phyloP scores from a whole-genome alignment of 2,113 vertebrate genomes.

The Todiramphus chloris region DNA sequence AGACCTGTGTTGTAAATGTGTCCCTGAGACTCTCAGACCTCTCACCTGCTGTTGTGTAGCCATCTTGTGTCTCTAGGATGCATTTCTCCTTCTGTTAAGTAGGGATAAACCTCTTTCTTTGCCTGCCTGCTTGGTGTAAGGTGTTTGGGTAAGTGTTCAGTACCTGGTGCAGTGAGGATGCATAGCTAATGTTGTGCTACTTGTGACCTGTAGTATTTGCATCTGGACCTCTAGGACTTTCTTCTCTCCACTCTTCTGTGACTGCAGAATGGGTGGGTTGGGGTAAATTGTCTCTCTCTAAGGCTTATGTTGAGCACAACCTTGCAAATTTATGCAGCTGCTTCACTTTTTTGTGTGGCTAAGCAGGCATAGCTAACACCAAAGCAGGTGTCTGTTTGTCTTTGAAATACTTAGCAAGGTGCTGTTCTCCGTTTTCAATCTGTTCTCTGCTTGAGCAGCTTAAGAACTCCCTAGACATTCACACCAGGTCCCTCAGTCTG shows the following conservation, averaged over 20 bases:
- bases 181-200: fast-evolving
- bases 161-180: not conserved
- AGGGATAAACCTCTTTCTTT: not conserved
- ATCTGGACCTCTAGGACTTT: not conserved
- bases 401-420: not conserved
- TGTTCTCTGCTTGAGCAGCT: not conserved
- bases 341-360: not conserved
- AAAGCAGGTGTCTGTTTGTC: not conserved
- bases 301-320: not conserved
- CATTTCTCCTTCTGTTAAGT: not conserved
- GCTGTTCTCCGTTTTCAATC: not conserved
- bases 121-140: fast-evolving
- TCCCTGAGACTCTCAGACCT: not conserved
- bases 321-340: not conserved
- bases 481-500: not conserved
- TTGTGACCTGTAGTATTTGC: not conserved
- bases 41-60: not conserved
- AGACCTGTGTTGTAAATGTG: not conserved
- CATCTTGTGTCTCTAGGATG: not conserved
- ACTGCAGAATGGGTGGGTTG: not conserved
- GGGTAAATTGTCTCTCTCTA: not conserved
- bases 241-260: not conserved
- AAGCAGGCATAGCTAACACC: not conserved
- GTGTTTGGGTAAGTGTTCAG: not conserved
- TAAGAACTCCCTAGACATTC: not conserved